A percentile compares a stretch with the other conserved stretches of the same genome.
These are phyloP conservation scores for Philypnodon macrostomus DNA, from an alignment of 2,797 vertebrate species.

Conservation along the genomic window DNA sequence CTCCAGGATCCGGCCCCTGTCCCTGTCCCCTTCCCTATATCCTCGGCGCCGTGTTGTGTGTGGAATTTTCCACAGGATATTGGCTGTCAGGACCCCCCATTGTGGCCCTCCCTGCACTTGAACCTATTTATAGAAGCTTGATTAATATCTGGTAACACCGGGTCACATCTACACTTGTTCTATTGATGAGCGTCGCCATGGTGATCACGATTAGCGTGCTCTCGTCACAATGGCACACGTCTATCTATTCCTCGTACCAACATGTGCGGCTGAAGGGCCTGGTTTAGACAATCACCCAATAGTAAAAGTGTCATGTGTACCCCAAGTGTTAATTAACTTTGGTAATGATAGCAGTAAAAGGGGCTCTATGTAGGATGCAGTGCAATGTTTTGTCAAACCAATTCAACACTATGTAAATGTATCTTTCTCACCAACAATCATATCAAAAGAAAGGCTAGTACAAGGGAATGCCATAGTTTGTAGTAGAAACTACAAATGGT, in stretches of 20 bases:
- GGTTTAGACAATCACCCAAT: constrained; percentile 27
- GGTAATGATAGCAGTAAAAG: no score
- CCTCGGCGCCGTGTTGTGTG: constrained; percentile 52
- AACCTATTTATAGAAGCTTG: constrained; percentile 79
- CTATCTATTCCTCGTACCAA: constrained; percentile 26
- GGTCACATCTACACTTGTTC: constrained; percentile 82
- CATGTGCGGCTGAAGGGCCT: constrained; percentile 29
- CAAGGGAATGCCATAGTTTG: no score
- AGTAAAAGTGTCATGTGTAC: no score
- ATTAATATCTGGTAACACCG: constrained; percentile 82
- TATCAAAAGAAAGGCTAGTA: no score
- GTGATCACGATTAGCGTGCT: constrained; percentile 66
- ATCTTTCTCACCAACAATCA: no score
- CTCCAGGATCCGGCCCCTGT: constrained; percentile 7
- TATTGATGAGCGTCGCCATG: constrained; percentile 79
- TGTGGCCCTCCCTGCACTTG: constrained; percentile 68
- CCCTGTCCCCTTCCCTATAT: constrained; percentile 46
- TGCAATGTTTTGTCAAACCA: no score
- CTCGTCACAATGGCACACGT: constrained; percentile 63
- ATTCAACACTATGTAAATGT: no score
- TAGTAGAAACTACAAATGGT: no score
- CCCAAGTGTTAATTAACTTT: no score
- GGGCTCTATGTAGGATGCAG: no score
- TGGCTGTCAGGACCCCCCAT: constrained; percentile 75
- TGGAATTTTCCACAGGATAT: constrained; percentile 83